These are phyloP conservation scores for Holothuria glaberrima DNA, from an alignment of 35 echinoderm and acorn worm genomes.

Conservation along the genomic window DNA sequence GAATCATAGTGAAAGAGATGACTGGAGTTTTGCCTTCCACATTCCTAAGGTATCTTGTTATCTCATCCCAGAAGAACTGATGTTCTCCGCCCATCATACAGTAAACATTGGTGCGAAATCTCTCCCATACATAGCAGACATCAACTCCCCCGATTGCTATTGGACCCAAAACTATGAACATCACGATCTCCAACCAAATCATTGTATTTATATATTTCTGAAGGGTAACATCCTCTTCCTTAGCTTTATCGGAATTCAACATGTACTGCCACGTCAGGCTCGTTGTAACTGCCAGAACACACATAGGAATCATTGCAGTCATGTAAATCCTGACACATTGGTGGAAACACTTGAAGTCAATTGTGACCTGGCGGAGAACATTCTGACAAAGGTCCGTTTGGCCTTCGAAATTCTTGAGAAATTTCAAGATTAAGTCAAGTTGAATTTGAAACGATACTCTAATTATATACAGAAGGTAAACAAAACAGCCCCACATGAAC, in stretches of 20 bases:
- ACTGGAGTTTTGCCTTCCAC: neutral
- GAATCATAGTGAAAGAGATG: constrained; percentile 33
- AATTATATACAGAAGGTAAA: constrained; percentile 10
- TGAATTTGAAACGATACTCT: constrained; percentile 23
- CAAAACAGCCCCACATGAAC: constrained; percentile 17
- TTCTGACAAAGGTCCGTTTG: constrained; percentile 31
- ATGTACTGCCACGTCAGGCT: constrained; percentile 45
- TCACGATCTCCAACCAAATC: constrained; percentile 35
- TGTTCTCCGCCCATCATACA: neutral
- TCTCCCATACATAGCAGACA: constrained; percentile 20
- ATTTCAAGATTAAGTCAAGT: constrained; percentile 14
- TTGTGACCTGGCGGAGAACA: neutral
- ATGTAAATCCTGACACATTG: constrained; percentile 34
- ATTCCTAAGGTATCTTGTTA: constrained; percentile 6
- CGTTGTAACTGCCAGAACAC: neutral
- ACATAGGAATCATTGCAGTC: constrained; percentile 26
- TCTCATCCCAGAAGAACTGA: constrained; percentile 1
- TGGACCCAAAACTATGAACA: neutral
- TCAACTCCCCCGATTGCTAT: constrained; percentile 21
- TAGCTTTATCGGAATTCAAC: neutral
- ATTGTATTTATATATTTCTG: constrained; percentile 3
- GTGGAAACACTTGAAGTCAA: constrained; percentile 36
- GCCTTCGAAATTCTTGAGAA: constrained; percentile 10
- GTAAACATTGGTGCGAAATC: constrained; percentile 5
- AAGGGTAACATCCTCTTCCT: neutral